Base-by-base conservation (phyloP, 2,113 vertebrate species). In the Lanius collurio region DNA sequence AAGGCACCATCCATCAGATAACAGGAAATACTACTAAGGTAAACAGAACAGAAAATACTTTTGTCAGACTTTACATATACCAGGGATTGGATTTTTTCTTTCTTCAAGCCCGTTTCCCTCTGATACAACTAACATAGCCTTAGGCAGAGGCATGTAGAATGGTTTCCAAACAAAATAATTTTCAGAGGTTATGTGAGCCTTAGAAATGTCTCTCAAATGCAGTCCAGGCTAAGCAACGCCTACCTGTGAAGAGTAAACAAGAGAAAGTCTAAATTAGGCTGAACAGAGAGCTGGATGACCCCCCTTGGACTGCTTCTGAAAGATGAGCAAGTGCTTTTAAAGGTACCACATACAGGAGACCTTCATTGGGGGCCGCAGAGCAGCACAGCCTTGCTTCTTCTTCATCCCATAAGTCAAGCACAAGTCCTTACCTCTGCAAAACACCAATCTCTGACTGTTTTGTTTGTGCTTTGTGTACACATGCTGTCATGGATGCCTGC, bases 401-500 rank as follows among this genome's bases (percentile, higher is more conserved):
- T 55, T 77, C 60, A 31, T 20, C 47, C 21, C 1, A 0, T 15
- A 39, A 9, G 2, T 15, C 31, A 27, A 74, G 20, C 12, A 3
- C 19, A 41, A 46, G 8, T 13, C 52, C 39, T 56, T 42, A 24
- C 10, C 78, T 75, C 47, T 64, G 73, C 64, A 63, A 33, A 93
- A 42, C 39, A 63, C 60, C 42, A 30, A 59, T 33, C 27, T 33
- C 49, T 9, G 24, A 16, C 56, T n/a, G 53, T 4, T 82, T 41
- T n/a, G 21, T 7, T 46, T 11, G 0, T 39, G 68, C 22, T 42
- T 9, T 23, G 41, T n/a, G 37, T 1, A 2, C 9, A 17, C 30
- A 19, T 1, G 2, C 6, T 33, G 13, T 7, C 31, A 49, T 0
- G 0, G 47, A 46, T 46, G 69, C 60, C 55, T 55, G 23, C 18